phyloP scores from a whole-genome alignment of 2,888 invertebrate species.

The Brenthis ino region DNA sequence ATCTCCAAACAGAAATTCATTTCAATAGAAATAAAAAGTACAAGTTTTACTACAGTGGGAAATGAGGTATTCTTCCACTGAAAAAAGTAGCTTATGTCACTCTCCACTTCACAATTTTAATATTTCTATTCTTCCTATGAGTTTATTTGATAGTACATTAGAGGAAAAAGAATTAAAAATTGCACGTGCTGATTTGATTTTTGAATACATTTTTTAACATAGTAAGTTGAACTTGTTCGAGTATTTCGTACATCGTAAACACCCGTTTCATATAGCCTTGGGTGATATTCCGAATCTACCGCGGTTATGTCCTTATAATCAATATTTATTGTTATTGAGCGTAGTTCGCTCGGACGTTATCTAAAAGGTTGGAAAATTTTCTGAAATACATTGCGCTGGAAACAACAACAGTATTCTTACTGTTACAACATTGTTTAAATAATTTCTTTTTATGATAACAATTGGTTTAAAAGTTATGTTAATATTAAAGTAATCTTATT shows the following conservation, averaged over 20 bases:
- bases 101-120: too few relatives aligned
- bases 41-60: too few relatives aligned
- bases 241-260: constrained; percentile 4
- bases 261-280: constrained; percentile 5
- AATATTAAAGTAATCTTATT: too few relatives aligned
- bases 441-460: not conserved
- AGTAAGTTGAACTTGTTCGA: too few relatives aligned
- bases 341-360: constrained; percentile 42
- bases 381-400: constrained; percentile 12
- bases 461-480: too few relatives aligned
- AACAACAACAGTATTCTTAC: constrained; percentile 16
- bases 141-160: too few relatives aligned
- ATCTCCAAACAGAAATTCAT: too few relatives aligned
- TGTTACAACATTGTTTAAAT: not conserved
- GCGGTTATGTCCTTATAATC: constrained; percentile 43
- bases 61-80: too few relatives aligned
- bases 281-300: constrained; percentile 38
- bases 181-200: not conserved
- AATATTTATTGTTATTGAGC: constrained; percentile 50
- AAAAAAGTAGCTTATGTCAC: too few relatives aligned
- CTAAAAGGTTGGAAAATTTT: constrained; percentile 37
- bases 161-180: too few relatives aligned
- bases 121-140: too few relatives aligned
- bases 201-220: not conserved
- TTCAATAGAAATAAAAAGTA: too few relatives aligned